Conservation (phyloP, 2,113 vertebrate species). For the Notiomystis cincta region DNA sequence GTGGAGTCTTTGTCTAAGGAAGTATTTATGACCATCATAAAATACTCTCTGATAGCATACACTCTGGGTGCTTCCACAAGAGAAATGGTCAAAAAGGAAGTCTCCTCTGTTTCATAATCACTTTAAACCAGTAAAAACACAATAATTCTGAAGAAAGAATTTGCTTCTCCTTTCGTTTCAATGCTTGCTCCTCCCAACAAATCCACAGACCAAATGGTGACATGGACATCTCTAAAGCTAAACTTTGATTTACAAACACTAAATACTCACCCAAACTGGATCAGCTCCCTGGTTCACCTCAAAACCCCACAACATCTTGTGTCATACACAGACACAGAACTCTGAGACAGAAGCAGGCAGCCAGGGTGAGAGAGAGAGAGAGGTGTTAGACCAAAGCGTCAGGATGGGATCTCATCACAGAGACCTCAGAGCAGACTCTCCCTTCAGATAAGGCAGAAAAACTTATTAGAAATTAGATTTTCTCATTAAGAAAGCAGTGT, state of each 20-base stretch:
- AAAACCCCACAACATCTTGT: neutral
- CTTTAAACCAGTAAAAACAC: neutral
- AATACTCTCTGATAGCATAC: neutral
- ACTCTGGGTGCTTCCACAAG: neutral
- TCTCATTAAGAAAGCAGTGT: neutral
- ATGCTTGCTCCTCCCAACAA: neutral
- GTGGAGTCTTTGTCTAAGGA: neutral
- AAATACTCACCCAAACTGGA: neutral
- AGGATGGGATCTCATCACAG: neutral
- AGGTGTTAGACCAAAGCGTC: neutral
- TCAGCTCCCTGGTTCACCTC: neutral
- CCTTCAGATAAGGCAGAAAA: neutral
- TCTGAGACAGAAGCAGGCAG: neutral
- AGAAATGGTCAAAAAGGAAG: neutral
- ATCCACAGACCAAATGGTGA: neutral
- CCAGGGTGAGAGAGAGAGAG: neutral
- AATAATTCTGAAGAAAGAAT: neutral
- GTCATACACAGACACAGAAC: neutral
- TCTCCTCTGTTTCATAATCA: neutral
- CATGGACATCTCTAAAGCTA: neutral
- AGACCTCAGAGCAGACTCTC: neutral
- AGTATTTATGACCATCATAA: neutral
- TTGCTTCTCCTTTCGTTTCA: slow-evolving; percentile 2
- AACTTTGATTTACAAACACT: neutral
- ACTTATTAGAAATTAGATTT: neutral